phyloP scores from a whole-genome alignment of 1,140 invertebrate species.

The Centruroides sculpturatus region DNA sequence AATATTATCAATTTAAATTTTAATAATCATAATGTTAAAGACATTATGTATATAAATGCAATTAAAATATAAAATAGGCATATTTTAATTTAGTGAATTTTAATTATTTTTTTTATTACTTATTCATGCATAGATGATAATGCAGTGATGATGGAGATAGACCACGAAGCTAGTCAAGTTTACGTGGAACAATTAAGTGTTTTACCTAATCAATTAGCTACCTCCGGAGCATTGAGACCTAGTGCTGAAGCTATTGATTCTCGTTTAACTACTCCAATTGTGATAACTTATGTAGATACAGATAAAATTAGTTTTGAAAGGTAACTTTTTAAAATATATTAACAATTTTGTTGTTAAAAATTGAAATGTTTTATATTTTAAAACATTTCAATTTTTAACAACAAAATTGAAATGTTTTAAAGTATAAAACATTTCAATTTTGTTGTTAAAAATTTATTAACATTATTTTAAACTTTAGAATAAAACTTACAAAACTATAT shows the following conservation, averaged over 20 bases:
- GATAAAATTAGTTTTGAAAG: constrained; percentile 97
- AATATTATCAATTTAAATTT: too few species aligned
- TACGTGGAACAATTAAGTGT: constrained; percentile 61
- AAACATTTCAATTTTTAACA: too few species aligned
- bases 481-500: too few species aligned
- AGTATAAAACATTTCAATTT: too few species aligned
- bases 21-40: too few species aligned
- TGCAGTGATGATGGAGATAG: constrained; percentile 83
- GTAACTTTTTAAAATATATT: constrained; percentile 31
- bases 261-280: constrained; percentile 63
- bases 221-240: constrained; percentile 24
- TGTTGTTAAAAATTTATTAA: too few species aligned
- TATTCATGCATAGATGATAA: constrained; percentile 34
- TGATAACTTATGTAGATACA: constrained; percentile 86
- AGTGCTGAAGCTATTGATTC: constrained; percentile 50
- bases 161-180: constrained; percentile 75
- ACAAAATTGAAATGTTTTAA: too few species aligned
- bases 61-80: too few species aligned
- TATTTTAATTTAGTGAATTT: constrained; percentile 21
- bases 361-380: too few species aligned
- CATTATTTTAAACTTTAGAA: too few species aligned
- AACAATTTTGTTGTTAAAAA: too few species aligned
- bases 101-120: background rate
- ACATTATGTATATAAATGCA: too few species aligned
- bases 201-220: constrained; percentile 30